Evolutionary conservation across 2,113 vertebrate species (phyloP).

Genomic region (rabbit (Oryctolagus cuniculus)): mOryCun1.1 NC_091440.1:36314501-36315000

Average conservation of each 20-base stretch:
- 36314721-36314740: background rate
- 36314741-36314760: constrained; percentile 11
- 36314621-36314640: too few species aligned
- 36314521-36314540: too few species aligned
- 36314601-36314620: too few species aligned
- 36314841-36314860: constrained; percentile 22
- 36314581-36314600: too few species aligned
- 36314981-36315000: constrained; percentile 26
- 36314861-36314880: background rate
- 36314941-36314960: background rate
- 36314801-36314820: constrained; percentile 57
- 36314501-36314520: too few species aligned
- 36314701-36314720: background rate
- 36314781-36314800: constrained; percentile 14
- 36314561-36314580: too few species aligned
- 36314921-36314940: background rate
- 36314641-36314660: constrained; percentile 14
- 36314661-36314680: background rate
- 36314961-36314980: background rate
- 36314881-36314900: background rate
- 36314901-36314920: constrained; percentile 31
- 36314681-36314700: background rate
- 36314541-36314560: too few species aligned
- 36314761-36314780: background rate
- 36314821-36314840: constrained; percentile 2